Conservation (phyloP, 2,113 vertebrate species). For the Psilopsiagon aymara region DNA sequence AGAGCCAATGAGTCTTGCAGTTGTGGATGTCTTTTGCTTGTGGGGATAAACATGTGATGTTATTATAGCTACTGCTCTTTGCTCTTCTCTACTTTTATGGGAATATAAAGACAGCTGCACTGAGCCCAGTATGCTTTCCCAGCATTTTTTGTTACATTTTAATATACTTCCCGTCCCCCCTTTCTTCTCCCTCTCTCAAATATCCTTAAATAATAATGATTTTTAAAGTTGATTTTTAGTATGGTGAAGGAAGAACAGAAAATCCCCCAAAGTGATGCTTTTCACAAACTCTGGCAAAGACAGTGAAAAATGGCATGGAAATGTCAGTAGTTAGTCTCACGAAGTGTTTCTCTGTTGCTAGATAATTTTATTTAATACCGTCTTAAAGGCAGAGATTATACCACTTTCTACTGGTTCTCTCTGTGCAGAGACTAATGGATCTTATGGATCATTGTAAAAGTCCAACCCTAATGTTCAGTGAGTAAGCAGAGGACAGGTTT, state of each 20-base stretch:
- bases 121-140: neutral
- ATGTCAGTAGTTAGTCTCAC: neutral
- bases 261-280: neutral
- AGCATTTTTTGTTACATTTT: neutral
- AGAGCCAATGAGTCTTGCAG: neutral
- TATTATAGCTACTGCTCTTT: neutral
- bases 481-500: neutral
- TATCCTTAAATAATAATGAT: neutral
- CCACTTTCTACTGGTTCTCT: neutral
- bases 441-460: neutral
- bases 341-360: neutral
- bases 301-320: neutral
- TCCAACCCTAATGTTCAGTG: neutral
- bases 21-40: neutral
- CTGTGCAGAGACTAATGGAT: neutral
- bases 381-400: neutral
- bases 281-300: neutral
- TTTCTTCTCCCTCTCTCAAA: neutral
- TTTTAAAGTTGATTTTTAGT: neutral
- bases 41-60: neutral
- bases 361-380: neutral
- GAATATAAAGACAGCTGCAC: neutral
- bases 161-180: accelerated
- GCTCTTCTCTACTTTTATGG: neutral
- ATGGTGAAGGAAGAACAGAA: neutral